phyloP scores from a whole-genome alignment of 2,113 vertebrate species.

The Maccullochella peelii region DNA sequence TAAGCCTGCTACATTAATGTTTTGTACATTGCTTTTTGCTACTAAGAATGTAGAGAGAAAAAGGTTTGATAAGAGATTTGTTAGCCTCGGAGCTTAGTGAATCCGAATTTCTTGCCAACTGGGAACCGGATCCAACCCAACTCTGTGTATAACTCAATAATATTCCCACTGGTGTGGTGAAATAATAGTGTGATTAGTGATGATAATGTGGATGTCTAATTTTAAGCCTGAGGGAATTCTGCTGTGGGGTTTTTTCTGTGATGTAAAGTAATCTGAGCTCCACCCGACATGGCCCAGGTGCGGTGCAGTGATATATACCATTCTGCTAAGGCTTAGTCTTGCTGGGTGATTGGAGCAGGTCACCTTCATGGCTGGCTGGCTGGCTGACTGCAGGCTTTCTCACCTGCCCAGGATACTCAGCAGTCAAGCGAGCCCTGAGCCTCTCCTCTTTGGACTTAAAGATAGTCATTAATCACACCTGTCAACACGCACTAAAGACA shows the following conservation, averaged over 20 bases:
- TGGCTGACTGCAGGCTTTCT: conserved; percentile 31
- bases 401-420: conserved; percentile 50
- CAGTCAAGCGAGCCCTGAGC: conserved; percentile 13
- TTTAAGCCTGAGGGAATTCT: no score
- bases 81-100: neutral
- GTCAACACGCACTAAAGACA: conserved; percentile 17
- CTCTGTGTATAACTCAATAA: neutral
- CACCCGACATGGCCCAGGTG: no score
- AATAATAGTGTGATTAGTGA: no score
- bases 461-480: conserved; percentile 25
- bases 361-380: conserved; percentile 41
- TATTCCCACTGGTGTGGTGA: neutral
- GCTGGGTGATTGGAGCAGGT: conserved; percentile 15
- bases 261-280: no score
- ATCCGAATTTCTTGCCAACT: neutral
- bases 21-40: neutral
- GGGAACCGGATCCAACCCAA: neutral
- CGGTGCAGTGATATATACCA: no score
- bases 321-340: neutral
- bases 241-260: no score
- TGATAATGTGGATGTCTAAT: no score
- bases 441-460: conserved; percentile 24
- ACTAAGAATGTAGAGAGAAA: neutral
- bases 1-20: neutral
- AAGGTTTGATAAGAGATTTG: neutral